Percentiles rank a stretch among this genome's conserved stretches.
Evolutionary conservation across 2,113 vertebrate genomes (phyloP).

Genomic region (Cyprinodon variegatus): DNA sequence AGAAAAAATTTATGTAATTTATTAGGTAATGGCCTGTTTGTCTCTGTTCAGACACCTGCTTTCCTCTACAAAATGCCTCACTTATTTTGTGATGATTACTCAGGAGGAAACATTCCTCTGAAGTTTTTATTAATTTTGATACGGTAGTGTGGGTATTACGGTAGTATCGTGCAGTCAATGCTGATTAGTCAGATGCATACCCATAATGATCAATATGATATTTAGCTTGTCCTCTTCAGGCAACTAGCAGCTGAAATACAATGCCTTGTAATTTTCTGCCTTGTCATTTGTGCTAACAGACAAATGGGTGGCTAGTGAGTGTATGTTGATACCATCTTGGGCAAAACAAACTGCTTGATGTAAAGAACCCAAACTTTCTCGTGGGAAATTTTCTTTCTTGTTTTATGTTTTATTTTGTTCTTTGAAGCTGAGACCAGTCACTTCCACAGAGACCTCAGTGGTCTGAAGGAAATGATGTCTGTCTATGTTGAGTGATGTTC

Average conservation of each 20-base stretch:
- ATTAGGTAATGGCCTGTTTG: background rate
- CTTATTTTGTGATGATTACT: background rate
- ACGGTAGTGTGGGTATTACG: too few relatives aligned
- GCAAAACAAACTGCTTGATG: background rate
- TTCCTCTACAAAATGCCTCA: background rate
- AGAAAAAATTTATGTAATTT: background rate
- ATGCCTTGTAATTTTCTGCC: too few relatives aligned
- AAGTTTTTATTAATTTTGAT: background rate
- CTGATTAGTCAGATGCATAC: background rate
- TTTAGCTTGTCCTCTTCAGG: too few relatives aligned
- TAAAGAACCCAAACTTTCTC: too few relatives aligned
- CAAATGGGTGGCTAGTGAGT: too few relatives aligned
- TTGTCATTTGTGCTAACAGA: too few relatives aligned
- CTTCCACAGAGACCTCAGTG: background rate
- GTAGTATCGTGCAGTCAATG: background rate
- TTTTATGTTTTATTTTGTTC: too few relatives aligned
- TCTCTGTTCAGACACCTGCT: background rate
- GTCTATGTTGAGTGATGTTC: conserved; percentile 30
- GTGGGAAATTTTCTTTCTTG: too few relatives aligned
- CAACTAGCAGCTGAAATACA: too few relatives aligned
- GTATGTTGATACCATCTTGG: background rate
- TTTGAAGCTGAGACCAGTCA: background rate
- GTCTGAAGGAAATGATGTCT: conserved; percentile 25
- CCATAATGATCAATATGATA: background rate
- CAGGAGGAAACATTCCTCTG: background rate